Evolutionary conservation across 2,797 vertebrate genomes (phyloP).

Genomic region (Carapus acus): DNA sequence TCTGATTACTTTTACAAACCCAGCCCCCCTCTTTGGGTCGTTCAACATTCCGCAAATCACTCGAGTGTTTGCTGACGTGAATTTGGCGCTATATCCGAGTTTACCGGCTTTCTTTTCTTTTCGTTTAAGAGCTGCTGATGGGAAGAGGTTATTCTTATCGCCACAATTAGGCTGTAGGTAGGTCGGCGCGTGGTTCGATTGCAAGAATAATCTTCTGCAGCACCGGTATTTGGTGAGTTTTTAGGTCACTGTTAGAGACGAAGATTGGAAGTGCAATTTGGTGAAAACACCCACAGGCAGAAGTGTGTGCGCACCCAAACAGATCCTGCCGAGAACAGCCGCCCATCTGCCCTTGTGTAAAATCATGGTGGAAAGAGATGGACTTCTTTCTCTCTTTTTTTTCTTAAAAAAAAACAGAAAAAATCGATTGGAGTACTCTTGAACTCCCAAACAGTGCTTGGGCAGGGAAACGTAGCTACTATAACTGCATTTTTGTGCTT

Average conservation of each 20-base stretch:
- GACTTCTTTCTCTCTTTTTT: too few species aligned
- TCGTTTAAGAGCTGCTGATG: not conserved
- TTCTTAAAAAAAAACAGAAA: too few species aligned
- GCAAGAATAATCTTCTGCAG: slow-evolving; percentile 14
- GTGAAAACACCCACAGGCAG: slow-evolving; percentile 67
- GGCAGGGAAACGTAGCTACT: not conserved
- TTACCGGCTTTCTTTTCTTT: too few species aligned
- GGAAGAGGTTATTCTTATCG: not conserved
- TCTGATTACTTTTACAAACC: slow-evolving; percentile 12
- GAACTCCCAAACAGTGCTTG: too few species aligned
- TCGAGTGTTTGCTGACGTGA: not conserved
- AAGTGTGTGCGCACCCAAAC: slow-evolving; percentile 18
- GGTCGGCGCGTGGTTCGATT: slow-evolving; percentile 19
- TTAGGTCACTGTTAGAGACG: slow-evolving; percentile 35
- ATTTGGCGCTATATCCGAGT: not conserved
- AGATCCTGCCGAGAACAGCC: slow-evolving; percentile 38
- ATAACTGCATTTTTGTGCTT: too few species aligned
- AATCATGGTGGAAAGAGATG: slow-evolving; percentile 62
- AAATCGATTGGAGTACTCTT: too few species aligned
- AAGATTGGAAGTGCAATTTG: slow-evolving; percentile 37
- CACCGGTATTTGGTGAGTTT: slow-evolving; percentile 21
- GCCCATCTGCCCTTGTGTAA: slow-evolving; percentile 56
- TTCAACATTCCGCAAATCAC: not conserved
- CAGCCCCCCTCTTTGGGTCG: not conserved
- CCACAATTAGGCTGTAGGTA: not conserved